Evolutionary conservation across 1,140 invertebrate genomes (phyloP).

Genomic region (Calliphora vicina): DNA sequence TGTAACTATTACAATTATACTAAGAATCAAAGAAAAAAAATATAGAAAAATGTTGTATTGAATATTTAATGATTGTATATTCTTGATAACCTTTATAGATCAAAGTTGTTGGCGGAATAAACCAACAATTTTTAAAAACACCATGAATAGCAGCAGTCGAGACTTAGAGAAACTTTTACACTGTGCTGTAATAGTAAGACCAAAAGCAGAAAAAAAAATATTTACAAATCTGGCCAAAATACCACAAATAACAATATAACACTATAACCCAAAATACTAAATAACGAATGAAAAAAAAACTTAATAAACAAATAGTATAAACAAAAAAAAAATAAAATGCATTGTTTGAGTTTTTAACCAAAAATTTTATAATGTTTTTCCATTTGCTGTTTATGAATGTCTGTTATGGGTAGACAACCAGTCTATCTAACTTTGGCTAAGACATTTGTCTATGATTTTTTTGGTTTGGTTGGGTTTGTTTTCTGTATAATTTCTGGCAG

Average conservation of each 20-base stretch:
- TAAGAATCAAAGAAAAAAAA: neutral
- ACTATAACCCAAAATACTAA: neutral
- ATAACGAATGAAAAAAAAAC: neutral
- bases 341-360: conserved; percentile 11
- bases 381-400: conserved; percentile 23
- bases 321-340: neutral
- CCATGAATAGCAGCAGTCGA: no score
- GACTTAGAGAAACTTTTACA: no score
- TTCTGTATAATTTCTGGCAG: neutral
- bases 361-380: neutral
- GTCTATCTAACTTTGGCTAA: conserved; percentile 22
- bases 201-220: neutral
- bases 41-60: neutral
- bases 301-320: neutral
- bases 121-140: neutral
- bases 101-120: conserved; percentile 8
- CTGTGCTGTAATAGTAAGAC: neutral
- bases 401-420: conserved; percentile 14
- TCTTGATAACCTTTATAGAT: conserved; percentile 34
- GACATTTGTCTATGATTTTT: neutral
- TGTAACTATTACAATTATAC: neutral
- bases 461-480: neutral
- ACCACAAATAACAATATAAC: conserved; percentile 5
- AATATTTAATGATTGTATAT: conserved; percentile 20
- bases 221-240: conserved; percentile 12